Base-by-base conservation (phyloP, 2,797 vertebrate species). In the Gambelia wislizenii region DNA sequence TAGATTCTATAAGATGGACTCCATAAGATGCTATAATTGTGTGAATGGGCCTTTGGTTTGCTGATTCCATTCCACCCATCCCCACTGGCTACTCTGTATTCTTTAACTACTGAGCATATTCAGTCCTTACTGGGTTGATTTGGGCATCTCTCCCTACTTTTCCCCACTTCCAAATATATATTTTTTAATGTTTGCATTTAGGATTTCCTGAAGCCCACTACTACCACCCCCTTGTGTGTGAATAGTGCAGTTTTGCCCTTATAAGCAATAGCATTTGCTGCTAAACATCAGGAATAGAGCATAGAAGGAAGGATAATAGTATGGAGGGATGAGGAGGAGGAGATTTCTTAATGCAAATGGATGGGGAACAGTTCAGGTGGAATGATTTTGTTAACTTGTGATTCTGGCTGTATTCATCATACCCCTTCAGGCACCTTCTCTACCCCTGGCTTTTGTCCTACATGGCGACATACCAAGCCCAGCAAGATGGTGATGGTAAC, bases 311-410 rank as follows among this genome's bases (percentile, higher is more conserved):
- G 42, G 33, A 95, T 96, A 94, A 36, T 95, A 95, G 95, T 95
- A 96, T 95, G 92, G 91, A 91, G 80, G 90, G 92, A 89, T 94
- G 92, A 93, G 88, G 72, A 67, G 94, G 92, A 93, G 88, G 72
- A 67, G 1, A 69, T 89, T 90, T 75, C 22, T 81, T 59, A 90
- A 91, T 22, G 75, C 84, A 90, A 85, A 87, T 91, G 91, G 94
- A 83, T 84, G 92, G 88, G 89, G 92, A 89, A 0, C 8, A 92
- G 93, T 90, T 93, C 33, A 80, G 76, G 6, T 44, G 39, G 54
- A 14, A 12, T 82, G 42, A 83, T 92, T 93, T 86, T 52, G 33
- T 52, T 87, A 87, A 61, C n/a, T 88, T 93, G 93, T 69, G 33
- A 16, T 10, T 2, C 33, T 52, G 67, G 18, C 82, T 0, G 89